A percentile compares a stretch with the other conserved stretches of the same genome.
Conservation (phyloP, 2,888 invertebrate species). For the Cheilosia grossa region DNA sequence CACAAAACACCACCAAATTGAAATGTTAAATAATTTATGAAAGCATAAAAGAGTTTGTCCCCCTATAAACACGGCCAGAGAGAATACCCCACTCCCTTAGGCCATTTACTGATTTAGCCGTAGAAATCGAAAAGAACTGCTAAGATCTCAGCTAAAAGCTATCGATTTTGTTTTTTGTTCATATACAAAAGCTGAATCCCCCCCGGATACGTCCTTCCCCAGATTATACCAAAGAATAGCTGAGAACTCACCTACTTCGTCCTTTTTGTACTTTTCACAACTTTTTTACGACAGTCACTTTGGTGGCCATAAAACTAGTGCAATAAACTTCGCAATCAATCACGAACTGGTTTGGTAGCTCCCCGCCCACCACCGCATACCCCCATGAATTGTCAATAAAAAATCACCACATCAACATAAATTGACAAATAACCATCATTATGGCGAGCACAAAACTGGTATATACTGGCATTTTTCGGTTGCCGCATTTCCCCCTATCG, state of each 20-base stretch:
- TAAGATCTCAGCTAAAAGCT: too few species aligned
- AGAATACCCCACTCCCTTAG: too few species aligned
- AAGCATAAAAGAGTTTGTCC: too few species aligned
- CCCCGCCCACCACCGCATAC: background rate
- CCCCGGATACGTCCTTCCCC: background rate
- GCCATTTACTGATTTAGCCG: too few species aligned
- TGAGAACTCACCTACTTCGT: background rate
- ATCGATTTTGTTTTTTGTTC: too few species aligned
- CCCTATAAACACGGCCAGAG: too few species aligned
- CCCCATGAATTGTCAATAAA: conserved; percentile 56
- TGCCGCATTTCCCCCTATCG: conserved; percentile 2
- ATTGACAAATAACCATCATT: conserved; percentile 63
- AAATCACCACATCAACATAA: conserved; percentile 67
- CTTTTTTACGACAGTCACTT: conserved; percentile 52
- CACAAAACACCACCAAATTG: too few species aligned
- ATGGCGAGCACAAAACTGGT: conserved; percentile 12
- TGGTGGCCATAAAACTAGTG: conserved; percentile 61
- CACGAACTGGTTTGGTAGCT: conserved; percentile 4
- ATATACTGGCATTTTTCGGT: background rate
- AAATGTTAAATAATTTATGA: too few species aligned
- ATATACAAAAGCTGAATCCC: too few species aligned
- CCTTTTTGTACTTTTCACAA: background rate
- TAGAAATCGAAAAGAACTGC: too few species aligned
- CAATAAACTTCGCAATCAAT: conserved; percentile 63
- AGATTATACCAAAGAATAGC: conserved; percentile 10